Evolutionary conservation across 2,888 invertebrate genomes (phyloP), one percentile per base, ranked within the genome.

Genomic region (Mesorhabditis spiculigera): DNA sequence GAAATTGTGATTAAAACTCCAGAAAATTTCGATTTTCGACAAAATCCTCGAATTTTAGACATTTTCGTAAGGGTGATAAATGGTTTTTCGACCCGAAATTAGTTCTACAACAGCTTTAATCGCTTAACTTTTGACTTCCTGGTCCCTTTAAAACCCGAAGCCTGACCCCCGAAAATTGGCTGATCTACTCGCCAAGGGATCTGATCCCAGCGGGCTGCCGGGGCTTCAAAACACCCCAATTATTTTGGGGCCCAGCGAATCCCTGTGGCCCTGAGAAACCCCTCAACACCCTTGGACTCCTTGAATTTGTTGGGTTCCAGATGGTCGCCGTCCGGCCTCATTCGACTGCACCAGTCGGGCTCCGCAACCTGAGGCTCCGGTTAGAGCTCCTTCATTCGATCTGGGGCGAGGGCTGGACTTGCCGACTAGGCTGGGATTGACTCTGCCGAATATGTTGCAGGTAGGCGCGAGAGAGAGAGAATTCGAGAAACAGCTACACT

Each of bases 361-460:
- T 50, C 10, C 8, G 58, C 58, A 50, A 50, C 8, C 28, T 28
- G 28, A 13, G 58, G n/a, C n/a, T 50, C 58, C 58, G 58, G n/a
- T n/a, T 13, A 50, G 58, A 50, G n/a, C 58, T 50, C 58, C 58
- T 10, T 50, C 58, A 50, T 50, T 50, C 58, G 58, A 50, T 50
- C 58, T 50, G 10, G 8, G 10, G 8, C 8, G 58, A 50, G 58
- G 10, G n/a, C n/a, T 50, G n/a, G 58, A 50, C 10, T n/a, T 50
- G n/a, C 8, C 58, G 10, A n/a, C 58, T 13, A 50, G 58, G 58
- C 58, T 50, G 8, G 58, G 58, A 10, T 50, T 50, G n/a, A n/a
- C 10, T 1, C 58, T 50, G n/a, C 58, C 58, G 58, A 50, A 50
- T 50, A 28, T 28, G 28, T 28, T 28, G 28, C 28, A 28, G 28